Conservation (phyloP, 2,888 invertebrate species). For the Xiphydria camelus region DNA sequence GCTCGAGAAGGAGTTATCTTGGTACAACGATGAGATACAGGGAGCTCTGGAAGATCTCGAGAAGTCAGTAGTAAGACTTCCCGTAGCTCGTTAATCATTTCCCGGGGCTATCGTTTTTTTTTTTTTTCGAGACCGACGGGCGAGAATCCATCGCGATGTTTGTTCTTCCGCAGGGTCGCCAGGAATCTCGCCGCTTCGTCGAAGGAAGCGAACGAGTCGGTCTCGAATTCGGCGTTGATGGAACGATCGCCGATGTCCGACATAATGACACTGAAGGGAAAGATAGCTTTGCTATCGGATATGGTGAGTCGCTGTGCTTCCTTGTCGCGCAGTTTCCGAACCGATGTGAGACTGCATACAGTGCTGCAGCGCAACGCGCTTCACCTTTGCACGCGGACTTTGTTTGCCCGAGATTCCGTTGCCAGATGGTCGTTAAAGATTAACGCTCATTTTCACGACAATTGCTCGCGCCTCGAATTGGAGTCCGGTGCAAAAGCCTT, state of each 20-base stretch:
- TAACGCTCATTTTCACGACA: conserved; percentile 32
- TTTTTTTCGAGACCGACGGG: too few relatives aligned
- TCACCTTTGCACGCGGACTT: conserved; percentile 18
- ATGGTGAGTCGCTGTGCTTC: neutral
- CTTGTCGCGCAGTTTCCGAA: too few relatives aligned
- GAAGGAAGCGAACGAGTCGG: too few relatives aligned
- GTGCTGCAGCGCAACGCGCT: conserved; percentile 5
- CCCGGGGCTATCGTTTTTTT: too few relatives aligned
- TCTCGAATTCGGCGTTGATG: too few relatives aligned
- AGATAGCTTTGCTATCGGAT: neutral
- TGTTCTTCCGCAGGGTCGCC: too few relatives aligned
- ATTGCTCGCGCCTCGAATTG: conserved; percentile 19
- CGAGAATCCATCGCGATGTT: too few relatives aligned
- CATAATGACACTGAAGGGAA: neutral
- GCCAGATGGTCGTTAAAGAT: conserved; percentile 17
- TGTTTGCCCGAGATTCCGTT: neutral
- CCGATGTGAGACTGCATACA: neutral
- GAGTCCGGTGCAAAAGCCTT: too few relatives aligned
- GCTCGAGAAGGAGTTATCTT: conserved; percentile 29
- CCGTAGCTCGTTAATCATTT: too few relatives aligned
- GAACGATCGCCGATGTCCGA: neutral
- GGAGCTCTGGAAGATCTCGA: conserved; percentile 23
- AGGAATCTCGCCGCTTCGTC: too few relatives aligned
- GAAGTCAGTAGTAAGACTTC: conserved; percentile 9
- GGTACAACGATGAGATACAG: conserved; percentile 29